Percentiles rank a stretch among this genome's conserved stretches.
phyloP scores from a whole-genome alignment of 1,140 invertebrate species.

The Magallana ariakensis region DNA sequence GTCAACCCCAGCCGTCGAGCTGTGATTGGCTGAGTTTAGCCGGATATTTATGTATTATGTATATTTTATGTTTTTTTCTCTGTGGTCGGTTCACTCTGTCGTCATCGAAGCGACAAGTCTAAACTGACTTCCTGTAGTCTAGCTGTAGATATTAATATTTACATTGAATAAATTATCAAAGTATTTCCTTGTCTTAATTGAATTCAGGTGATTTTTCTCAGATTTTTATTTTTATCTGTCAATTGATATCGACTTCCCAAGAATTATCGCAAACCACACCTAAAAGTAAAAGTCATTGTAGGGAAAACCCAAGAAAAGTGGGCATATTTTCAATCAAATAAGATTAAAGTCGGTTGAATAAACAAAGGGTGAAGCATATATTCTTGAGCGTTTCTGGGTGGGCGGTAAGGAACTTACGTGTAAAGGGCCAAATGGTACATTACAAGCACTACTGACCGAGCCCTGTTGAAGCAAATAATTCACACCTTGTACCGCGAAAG shows the following conservation, averaged over 20 bases:
- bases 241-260: background rate
- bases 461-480: too few species aligned
- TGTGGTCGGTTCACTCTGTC: background rate
- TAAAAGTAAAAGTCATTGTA: background rate
- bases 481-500: too few species aligned
- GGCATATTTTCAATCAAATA: too few species aligned
- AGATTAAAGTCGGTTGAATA: too few species aligned
- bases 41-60: background rate
- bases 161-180: conserved; percentile 19
- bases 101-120: background rate
- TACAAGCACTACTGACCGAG: too few species aligned
- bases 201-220: conserved; percentile 7
- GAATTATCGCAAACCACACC: background rate
- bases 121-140: conserved; percentile 1
- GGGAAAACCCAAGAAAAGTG: conserved; percentile 14
- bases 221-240: background rate
- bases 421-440: too few species aligned
- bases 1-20: background rate
- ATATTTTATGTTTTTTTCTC: background rate
- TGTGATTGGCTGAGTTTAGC: conserved; percentile 16
- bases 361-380: too few species aligned
- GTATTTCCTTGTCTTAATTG: background rate
- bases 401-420: too few species aligned
- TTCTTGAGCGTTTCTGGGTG: too few species aligned
- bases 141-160: background rate